Evolutionary conservation across 1,140 invertebrate genomes (phyloP).

Genomic region (Sarcophaga peregrina): DNA sequence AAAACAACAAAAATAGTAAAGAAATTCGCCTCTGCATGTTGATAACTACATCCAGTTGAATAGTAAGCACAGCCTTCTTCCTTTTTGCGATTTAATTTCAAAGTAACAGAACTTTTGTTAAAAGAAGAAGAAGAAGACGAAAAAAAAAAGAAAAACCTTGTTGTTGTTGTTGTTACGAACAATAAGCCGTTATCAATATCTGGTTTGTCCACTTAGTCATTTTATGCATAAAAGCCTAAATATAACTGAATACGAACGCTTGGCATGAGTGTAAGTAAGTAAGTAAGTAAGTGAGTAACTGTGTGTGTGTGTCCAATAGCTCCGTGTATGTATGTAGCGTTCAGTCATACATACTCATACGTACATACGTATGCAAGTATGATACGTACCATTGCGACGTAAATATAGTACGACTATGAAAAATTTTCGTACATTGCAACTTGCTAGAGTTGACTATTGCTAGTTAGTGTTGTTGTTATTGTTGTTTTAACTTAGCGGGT

Average conservation of each 20-base stretch:
- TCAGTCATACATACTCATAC: background rate
- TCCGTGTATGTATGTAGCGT: too few relatives aligned
- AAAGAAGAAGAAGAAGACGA: too few relatives aligned
- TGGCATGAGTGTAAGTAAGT: background rate
- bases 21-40: constrained; percentile 28
- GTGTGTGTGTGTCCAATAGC: background rate
- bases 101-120: constrained; percentile 45
- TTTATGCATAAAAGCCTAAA: constrained; percentile 44
- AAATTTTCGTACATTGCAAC: background rate
- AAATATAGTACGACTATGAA: background rate
- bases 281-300: background rate
- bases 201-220: constrained; percentile 64
- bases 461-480: background rate
- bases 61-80: constrained; percentile 34
- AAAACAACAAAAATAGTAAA: background rate
- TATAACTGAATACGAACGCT: too few relatives aligned
- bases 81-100: constrained; percentile 40
- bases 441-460: background rate
- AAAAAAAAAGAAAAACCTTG: background rate
- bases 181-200: constrained; percentile 66
- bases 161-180: constrained; percentile 48
- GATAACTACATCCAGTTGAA: constrained; percentile 42
- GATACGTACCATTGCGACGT: too few relatives aligned
- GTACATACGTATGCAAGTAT: background rate
- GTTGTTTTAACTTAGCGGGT: constrained; percentile 4